These are phyloP conservation scores for Amphipyra berbera DNA, from an alignment of 2,888 invertebrate genomes.

Conservation along the genomic window DNA sequence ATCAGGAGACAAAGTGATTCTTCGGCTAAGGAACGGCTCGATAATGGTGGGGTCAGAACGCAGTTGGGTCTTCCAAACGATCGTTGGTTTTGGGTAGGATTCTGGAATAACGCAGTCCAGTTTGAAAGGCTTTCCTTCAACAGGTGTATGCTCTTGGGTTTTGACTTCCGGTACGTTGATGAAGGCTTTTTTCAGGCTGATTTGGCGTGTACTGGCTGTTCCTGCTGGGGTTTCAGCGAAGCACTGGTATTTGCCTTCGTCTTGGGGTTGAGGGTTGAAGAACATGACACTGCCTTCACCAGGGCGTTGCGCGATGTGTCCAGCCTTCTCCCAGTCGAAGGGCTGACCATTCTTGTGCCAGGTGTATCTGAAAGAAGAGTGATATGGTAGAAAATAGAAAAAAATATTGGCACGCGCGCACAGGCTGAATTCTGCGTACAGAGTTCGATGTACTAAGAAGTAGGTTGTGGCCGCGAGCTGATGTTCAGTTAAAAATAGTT, in stretches of 20 bases:
- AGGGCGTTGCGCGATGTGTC: conserved; percentile 62
- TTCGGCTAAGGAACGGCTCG: conserved; percentile 63
- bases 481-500: no score
- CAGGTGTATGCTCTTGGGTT: conserved; percentile 68
- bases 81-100: conserved; percentile 75
- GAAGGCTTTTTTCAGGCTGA: conserved; percentile 68
- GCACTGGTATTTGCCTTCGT: conserved; percentile 79
- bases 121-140: conserved; percentile 75
- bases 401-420: no score
- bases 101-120: conserved; percentile 74
- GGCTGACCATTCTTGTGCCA: conserved; percentile 76
- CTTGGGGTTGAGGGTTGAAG: conserved; percentile 67
- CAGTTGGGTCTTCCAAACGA: conserved; percentile 74
- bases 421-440: no score
- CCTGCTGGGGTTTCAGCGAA: conserved; percentile 71
- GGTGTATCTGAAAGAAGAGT: conserved; percentile 66
- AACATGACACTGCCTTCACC: conserved; percentile 74
- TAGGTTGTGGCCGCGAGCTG: no score
- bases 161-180: conserved; percentile 64
- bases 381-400: not conserved
- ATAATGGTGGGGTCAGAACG: conserved; percentile 60
- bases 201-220: conserved; percentile 69
- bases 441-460: no score
- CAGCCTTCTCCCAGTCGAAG: conserved; percentile 57
- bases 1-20: conserved; percentile 74